phyloP scores from a whole-genome alignment of 2,797 vertebrate genomes.

The Cirrhinus mrigala region DNA sequence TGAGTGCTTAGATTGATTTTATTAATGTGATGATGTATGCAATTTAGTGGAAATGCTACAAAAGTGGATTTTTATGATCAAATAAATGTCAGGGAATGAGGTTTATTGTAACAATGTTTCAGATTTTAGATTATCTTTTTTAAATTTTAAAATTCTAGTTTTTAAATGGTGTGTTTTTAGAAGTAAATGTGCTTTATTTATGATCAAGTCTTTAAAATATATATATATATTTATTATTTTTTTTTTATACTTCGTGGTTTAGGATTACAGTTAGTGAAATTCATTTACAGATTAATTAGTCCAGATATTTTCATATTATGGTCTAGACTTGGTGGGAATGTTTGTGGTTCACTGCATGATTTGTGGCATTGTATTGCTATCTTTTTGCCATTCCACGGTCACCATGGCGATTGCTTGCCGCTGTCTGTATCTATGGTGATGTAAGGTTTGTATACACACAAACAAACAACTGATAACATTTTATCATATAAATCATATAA shows the following conservation, averaged over 20 bases:
- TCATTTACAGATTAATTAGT: not conserved
- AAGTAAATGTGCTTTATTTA: not conserved
- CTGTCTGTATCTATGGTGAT: constrained; percentile 53
- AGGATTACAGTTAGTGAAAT: not conserved
- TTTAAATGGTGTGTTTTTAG: not conserved
- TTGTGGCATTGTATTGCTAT: constrained; percentile 55
- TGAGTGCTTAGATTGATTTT: constrained; percentile 72
- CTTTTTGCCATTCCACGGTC: constrained; percentile 64
- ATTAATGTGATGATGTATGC: not conserved
- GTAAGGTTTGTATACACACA: constrained; percentile 49
- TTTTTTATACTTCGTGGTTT: not conserved
- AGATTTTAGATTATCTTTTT: not conserved
- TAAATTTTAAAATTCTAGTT: not conserved
- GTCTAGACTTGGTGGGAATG: constrained; percentile 1
- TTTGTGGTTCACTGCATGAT: constrained; percentile 62
- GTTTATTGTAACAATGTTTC: not conserved
- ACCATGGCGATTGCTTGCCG: constrained; percentile 58
- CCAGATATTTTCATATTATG: not conserved
- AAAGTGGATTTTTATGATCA: not conserved
- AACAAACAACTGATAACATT: constrained; percentile 11
- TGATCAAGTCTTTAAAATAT: not conserved
- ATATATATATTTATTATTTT: not conserved
- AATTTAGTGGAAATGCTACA: not conserved
- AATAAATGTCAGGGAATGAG: not conserved
- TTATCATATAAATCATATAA: not conserved